Evolutionary conservation across 2,888 invertebrate species (phyloP), one percentile per base, ranked within the genome.

Genomic region (Conops quadrifasciatus): DNA sequence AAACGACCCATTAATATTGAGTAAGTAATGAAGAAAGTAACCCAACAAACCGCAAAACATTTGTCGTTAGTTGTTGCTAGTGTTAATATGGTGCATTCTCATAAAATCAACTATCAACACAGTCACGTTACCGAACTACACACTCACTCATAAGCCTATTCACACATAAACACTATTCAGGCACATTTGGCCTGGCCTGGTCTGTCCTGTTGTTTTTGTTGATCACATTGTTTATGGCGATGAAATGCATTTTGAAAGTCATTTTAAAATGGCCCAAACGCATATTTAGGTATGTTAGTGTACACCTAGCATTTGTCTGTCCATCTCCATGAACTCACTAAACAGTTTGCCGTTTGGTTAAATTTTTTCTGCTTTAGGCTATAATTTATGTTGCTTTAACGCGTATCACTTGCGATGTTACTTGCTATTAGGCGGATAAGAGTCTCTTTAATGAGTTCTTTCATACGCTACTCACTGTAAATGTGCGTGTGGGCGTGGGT

Each of bases 171-270:
- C 49, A 47, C 47, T 19, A 68, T 47, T 26, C 60, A 59, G 7
- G 19, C 67, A 53, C 53, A 66, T 2, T 36, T 36, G 36, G 9
- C 36, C 36, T 36, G 9, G 5, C 36, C 4, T 36, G 36, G 36
- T 36, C 49, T 53, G 19, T 19, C 19, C 28, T 74, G 59, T 68
- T 74, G 73, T 76, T 75, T 73, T 5, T 19, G 51, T 58, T 67
- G 36, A 19, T 72, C 67, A 36, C 68, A 73, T 71, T 72, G 74
- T 75, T 76, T 73, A 70, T 71, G 73, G 73, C 74, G 76, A 76
- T 76, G 75, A 74, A 76, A 74, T 75, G 75, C 72, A 73, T 74
- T 76, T 75, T 69, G 72, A 73, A 74, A 74, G 75, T 75, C 74
- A 71, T 74, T 75, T 75, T 59, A 67, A 73, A 75, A 74, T 65